These are phyloP conservation scores for Misgurnus mizolepis DNA, from an alignment of 2,113 vertebrate species.

Conservation along the genomic window DNA sequence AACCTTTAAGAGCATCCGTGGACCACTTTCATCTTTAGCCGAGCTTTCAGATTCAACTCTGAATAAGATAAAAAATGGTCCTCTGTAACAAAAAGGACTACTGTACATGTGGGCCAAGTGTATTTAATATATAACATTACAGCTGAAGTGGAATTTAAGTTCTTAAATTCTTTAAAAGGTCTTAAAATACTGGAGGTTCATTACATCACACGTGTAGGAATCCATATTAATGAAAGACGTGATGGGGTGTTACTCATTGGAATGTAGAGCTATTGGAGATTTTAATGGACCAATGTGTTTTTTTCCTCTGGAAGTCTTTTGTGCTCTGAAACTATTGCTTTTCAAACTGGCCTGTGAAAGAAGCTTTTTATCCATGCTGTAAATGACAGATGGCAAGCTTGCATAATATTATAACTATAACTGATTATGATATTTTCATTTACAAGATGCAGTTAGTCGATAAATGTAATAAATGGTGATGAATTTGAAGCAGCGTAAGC, in stretches of 20 bases:
- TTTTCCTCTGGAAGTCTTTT: slow-evolving; percentile 38
- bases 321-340: slow-evolving; percentile 38
- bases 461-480: not conserved
- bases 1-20: slow-evolving; percentile 25
- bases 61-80: slow-evolving; percentile 3
- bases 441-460: slow-evolving; percentile 8
- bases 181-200: not conserved
- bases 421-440: not conserved
- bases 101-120: not conserved
- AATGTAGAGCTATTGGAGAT: not conserved
- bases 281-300: slow-evolving; percentile 2
- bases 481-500: not conserved
- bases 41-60: slow-evolving; percentile 20
- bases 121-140: not conserved
- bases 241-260: not conserved
- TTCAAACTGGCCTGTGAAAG: not conserved
- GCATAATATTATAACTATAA: not conserved
- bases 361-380: not conserved
- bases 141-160: slow-evolving; percentile 1
- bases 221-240: not conserved
- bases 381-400: not conserved
- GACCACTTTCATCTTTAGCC: not conserved
- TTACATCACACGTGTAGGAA: slow-evolving; percentile 3
- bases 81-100: not conserved
- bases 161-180: not conserved